phyloP scores from a whole-genome alignment of 2,113 vertebrate species.

The Rostratula benghalensis region DNA sequence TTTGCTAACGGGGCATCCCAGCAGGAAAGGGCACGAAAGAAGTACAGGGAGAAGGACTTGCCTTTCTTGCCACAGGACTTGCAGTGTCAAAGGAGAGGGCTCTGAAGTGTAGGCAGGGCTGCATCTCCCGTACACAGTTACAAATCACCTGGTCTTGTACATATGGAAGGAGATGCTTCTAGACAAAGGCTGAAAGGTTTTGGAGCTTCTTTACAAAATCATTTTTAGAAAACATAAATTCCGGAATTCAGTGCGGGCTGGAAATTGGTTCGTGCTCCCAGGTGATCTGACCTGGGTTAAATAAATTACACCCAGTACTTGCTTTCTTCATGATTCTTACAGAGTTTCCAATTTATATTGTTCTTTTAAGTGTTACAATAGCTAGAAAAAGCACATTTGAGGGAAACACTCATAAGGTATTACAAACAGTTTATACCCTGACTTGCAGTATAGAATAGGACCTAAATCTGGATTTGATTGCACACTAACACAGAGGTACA shows the following conservation, averaged over 20 bases:
- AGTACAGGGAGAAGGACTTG: not conserved
- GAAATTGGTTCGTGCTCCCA: not conserved
- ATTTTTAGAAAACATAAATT: not conserved
- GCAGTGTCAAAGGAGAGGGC: not conserved
- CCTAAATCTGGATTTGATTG: not conserved
- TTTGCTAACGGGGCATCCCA: not conserved
- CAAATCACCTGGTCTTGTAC: not conserved
- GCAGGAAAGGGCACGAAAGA: not conserved
- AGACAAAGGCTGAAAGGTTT: not conserved
- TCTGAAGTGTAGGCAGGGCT: not conserved
- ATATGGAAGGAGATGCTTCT: not conserved
- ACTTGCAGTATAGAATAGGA: not conserved
- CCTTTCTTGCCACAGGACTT: not conserved
- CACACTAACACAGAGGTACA: not conserved
- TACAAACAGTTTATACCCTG: not conserved
- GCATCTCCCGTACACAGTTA: not conserved
- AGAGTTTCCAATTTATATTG: not conserved
- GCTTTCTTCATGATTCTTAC: not conserved
- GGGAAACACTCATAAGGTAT: not conserved
- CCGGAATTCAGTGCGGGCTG: not conserved
- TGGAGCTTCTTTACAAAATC: not conserved
- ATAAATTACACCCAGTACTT: not conserved
- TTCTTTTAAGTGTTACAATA: not conserved
- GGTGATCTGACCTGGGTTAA: not conserved
- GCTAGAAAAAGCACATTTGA: not conserved